Evolutionary conservation across 1,140 invertebrate genomes (phyloP).

Genomic region (Calycopis cecrops): DNA sequence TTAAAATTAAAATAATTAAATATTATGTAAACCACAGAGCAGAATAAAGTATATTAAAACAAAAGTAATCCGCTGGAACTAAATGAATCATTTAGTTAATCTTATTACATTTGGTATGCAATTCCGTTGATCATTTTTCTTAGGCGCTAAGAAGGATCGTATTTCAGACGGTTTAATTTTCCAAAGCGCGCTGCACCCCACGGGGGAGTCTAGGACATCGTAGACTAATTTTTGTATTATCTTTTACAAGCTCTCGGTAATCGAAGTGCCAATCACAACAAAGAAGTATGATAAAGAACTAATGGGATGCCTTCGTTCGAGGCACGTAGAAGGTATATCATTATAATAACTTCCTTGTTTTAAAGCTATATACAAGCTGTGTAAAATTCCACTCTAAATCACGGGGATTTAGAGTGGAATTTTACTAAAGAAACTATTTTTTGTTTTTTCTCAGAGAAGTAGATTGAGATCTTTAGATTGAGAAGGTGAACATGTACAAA

Average conservation of each 20-base stretch:
- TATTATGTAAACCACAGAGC: background rate
- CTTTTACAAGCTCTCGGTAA: constrained; percentile 59
- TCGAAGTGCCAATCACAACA: constrained; percentile 70
- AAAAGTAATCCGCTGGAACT: too few species aligned
- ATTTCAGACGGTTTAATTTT: constrained; percentile 63
- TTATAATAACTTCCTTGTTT: too few species aligned
- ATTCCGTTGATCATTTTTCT: constrained; percentile 52
- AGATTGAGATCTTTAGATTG: too few species aligned
- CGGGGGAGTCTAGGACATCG: constrained; percentile 62
- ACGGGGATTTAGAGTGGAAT: too few species aligned
- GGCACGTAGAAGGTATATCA: too few species aligned
- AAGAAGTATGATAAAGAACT: constrained; percentile 45
- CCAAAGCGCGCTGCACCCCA: constrained; percentile 49
- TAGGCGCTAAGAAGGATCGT: constrained; percentile 40
- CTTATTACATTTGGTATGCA: constrained; percentile 41
- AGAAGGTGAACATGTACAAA: too few species aligned
- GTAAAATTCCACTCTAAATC: too few species aligned
- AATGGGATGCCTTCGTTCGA: constrained; percentile 32
- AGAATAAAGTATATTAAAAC: background rate
- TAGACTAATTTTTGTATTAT: constrained; percentile 66
- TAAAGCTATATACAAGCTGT: too few species aligned
- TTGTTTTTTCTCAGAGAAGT: too few species aligned
- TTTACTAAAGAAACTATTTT: too few species aligned
- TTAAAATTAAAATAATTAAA: background rate
- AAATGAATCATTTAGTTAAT: constrained; percentile 1